A percentile compares a stretch with the other conserved stretches of the same genome.
phyloP scores from a whole-genome alignment of 2,113 vertebrate species.

The Tachuris rubrigastra region DNA sequence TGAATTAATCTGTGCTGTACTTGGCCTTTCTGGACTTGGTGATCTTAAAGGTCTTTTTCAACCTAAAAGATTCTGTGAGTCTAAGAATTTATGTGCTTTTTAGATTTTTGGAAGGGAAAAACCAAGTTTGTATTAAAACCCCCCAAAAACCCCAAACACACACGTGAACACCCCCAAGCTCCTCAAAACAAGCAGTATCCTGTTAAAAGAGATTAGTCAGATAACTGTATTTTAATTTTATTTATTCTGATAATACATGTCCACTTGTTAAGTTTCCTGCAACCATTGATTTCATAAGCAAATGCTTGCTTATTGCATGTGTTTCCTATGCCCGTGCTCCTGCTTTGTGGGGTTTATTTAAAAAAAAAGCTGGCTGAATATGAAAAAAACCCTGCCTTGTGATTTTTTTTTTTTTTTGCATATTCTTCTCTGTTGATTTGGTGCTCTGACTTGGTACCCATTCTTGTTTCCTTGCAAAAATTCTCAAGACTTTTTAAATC shows the following conservation, averaged over 20 bases:
- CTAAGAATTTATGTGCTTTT: not conserved
- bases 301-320: not conserved
- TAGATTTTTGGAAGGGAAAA: not conserved
- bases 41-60: not conserved
- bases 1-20: not conserved
- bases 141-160: not conserved
- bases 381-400: accelerated
- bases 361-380: not conserved
- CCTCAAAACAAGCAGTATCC: not conserved
- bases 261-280: not conserved
- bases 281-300: not conserved
- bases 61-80: not conserved
- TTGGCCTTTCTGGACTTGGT: not conserved
- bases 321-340: accelerated
- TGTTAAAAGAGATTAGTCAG: not conserved
- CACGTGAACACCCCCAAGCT: accelerated
- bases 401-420: not conserved
- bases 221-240: not conserved
- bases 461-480: not conserved
- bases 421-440: not conserved
- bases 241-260: not conserved
- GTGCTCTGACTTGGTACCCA: not conserved
- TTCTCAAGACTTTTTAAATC: not conserved
- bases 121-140: not conserved
- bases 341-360: not conserved